Conservation (phyloP, 2,113 vertebrate genomes). For the Scalopus aquaticus region DNA sequence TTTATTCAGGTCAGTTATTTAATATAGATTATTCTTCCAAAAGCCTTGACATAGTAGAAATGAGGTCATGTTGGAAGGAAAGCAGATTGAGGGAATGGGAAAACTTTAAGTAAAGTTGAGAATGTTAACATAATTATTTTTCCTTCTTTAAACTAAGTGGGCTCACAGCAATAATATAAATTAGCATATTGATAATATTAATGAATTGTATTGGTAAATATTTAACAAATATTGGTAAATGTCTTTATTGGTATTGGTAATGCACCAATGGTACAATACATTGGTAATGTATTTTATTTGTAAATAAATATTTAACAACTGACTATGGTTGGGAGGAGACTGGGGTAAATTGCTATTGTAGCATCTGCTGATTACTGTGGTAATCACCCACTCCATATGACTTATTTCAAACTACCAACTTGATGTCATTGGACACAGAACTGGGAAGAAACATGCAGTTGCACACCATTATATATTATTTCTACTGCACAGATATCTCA, state of each 20-base stretch:
- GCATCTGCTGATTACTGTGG: not conserved
- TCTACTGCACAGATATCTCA: not conserved
- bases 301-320: conserved; percentile 21
- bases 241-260: too few relatives aligned
- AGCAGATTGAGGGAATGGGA: not conserved
- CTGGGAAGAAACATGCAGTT: not conserved
- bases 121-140: not conserved
- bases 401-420: not conserved
- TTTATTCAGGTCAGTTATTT: not conserved
- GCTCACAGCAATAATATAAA: not conserved
- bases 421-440: conserved; percentile 11
- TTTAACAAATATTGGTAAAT: too few relatives aligned
- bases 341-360: not conserved
- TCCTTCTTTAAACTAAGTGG: not conserved
- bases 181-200: too few relatives aligned
- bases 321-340: not conserved
- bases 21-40: not conserved
- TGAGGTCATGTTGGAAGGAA: not conserved
- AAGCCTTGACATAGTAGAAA: not conserved
- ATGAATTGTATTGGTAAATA: too few relatives aligned
- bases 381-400: not conserved
- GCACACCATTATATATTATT: not conserved
- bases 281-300: too few relatives aligned
- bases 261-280: too few relatives aligned
- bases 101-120: not conserved